These are phyloP conservation scores for Neogobius melanostomus DNA, from an alignment of 2,113 vertebrate genomes.

Conservation along the genomic window DNA sequence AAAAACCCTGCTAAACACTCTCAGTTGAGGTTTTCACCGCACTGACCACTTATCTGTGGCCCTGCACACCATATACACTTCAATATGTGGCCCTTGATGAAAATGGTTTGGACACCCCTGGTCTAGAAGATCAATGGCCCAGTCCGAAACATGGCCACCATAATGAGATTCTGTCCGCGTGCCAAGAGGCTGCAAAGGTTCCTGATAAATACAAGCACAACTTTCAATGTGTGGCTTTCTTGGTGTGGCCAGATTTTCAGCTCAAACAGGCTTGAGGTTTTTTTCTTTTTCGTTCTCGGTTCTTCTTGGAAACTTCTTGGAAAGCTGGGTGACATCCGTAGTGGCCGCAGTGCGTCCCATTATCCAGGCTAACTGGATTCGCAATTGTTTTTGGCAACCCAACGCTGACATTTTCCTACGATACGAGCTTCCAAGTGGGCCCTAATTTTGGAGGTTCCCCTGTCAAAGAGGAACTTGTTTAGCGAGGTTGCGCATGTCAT, in stretches of 20 bases:
- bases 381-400: slow-evolving; percentile 80
- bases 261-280: slow-evolving; percentile 79
- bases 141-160: slow-evolving; percentile 50
- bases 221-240: slow-evolving; percentile 81
- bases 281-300: slow-evolving; percentile 75
- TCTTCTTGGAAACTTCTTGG: slow-evolving; percentile 81
- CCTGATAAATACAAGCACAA: slow-evolving; percentile 80
- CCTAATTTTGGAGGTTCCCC: slow-evolving; percentile 35
- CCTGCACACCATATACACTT: no score
- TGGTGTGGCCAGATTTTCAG: slow-evolving; percentile 71
- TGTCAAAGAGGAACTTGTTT: slow-evolving; percentile 47
- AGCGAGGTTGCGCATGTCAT: slow-evolving; percentile 19
- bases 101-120: no score
- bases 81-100: no score
- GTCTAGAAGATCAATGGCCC: slow-evolving; percentile 60
- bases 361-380: slow-evolving; percentile 77
- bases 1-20: no score
- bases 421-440: slow-evolving; percentile 67
- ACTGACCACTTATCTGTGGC: no score
- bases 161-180: slow-evolving; percentile 58
- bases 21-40: no score
- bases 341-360: slow-evolving; percentile 80
- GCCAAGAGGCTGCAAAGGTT: slow-evolving; percentile 73
- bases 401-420: slow-evolving; percentile 74
- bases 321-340: slow-evolving; percentile 78